Conservation (phyloP, 2,797 vertebrate species). For the Spinus olivaceus region DNA sequence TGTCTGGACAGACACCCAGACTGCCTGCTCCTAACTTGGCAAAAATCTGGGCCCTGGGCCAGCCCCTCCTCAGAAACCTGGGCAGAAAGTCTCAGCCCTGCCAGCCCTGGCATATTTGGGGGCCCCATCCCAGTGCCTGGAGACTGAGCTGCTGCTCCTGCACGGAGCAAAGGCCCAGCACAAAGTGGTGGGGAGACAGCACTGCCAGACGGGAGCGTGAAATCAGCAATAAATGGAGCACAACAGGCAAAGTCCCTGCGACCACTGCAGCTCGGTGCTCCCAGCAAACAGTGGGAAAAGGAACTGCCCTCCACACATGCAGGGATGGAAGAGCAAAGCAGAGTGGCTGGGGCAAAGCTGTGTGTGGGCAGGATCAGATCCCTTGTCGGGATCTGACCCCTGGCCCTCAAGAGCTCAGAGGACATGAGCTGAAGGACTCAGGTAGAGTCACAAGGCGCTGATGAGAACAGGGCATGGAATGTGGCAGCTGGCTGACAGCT, state of each 20-base stretch:
- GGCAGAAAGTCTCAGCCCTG: background rate
- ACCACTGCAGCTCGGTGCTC: rapidly evolving
- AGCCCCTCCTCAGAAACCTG: background rate
- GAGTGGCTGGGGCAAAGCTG: background rate
- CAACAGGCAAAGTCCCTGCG: background rate
- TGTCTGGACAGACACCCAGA: background rate
- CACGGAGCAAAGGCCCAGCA: background rate
- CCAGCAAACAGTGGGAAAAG: background rate
- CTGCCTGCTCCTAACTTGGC: background rate
- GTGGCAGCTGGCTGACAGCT: background rate
- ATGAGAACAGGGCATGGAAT: background rate
- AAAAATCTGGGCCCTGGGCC: conserved; percentile 9
- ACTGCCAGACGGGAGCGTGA: background rate
- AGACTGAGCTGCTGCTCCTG: background rate
- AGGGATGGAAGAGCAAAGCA: background rate
- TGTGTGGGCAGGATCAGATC: background rate
- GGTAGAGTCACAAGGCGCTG: background rate
- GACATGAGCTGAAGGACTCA: background rate
- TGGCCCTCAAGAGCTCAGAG: background rate
- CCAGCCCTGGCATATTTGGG: background rate
- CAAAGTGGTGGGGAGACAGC: background rate
- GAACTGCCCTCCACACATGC: background rate
- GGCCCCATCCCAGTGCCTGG: background rate
- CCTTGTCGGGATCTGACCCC: background rate
- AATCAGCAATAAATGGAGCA: background rate